Evolutionary conservation across 2,888 invertebrate species (phyloP).

Genomic region (Synergus itoensis): DNA sequence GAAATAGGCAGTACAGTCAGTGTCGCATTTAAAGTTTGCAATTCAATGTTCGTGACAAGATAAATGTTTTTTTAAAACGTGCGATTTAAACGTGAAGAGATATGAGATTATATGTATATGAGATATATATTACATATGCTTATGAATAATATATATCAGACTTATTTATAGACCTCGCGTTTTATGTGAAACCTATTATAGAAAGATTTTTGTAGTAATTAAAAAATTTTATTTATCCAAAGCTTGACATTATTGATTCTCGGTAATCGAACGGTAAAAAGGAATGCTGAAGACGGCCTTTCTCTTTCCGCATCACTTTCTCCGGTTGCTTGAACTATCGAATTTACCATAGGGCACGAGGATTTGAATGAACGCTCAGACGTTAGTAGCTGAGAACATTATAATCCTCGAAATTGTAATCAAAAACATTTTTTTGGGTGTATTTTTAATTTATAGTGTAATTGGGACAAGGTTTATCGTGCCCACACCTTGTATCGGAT

Average conservation of each 20-base stretch:
- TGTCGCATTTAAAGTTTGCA: not conserved
- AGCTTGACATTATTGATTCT: not conserved
- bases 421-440: not conserved
- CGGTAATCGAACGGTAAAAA: conserved; percentile 44
- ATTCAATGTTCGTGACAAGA: too few species aligned
- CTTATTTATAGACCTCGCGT: too few species aligned
- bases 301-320: conserved; percentile 72
- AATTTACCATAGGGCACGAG: conserved; percentile 13
- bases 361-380: conserved; percentile 11
- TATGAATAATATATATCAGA: too few species aligned
- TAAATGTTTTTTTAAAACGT: too few species aligned
- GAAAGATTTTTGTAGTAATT: not conserved
- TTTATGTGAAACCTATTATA: too few species aligned
- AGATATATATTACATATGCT: too few species aligned
- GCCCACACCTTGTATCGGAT: too few species aligned
- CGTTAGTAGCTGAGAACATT: not conserved
- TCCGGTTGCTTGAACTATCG: conserved; percentile 52
- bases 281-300: conserved; percentile 62
- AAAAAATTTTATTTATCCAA: not conserved
- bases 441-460: too few species aligned
- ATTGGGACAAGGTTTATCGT: too few species aligned
- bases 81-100: too few species aligned
- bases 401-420: conserved; percentile 1
- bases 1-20: not conserved
- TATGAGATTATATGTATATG: too few species aligned